These are phyloP conservation scores for Equus przewalskii DNA, from an alignment of 2,113 vertebrate genomes.

Conservation along the genomic window DNA sequence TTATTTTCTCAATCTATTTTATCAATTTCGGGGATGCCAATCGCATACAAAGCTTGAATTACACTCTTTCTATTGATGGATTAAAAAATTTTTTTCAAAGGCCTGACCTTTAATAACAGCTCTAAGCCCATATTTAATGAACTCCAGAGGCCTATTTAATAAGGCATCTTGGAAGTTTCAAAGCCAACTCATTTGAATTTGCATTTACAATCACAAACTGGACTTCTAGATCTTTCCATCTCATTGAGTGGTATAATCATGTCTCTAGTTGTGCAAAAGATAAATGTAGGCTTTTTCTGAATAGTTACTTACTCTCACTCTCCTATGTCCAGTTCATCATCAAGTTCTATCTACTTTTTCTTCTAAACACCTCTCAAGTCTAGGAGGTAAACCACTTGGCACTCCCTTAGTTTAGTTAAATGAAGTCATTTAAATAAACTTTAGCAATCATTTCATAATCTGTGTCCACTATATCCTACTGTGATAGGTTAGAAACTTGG, in stretches of 20 bases:
- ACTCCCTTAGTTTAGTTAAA: background rate
- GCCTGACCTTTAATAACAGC: background rate
- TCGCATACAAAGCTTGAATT: background rate
- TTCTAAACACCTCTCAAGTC: background rate
- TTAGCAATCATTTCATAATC: background rate
- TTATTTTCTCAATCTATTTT: background rate
- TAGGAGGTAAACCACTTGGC: background rate
- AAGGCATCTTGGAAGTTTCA: background rate
- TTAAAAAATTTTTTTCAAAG: background rate
- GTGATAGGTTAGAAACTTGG: background rate
- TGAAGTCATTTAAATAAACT: background rate
- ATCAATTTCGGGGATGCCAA: background rate
- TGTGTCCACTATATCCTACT: background rate
- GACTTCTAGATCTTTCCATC: background rate
- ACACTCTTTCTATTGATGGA: background rate
- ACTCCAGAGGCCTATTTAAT: background rate
- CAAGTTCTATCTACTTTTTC: background rate
- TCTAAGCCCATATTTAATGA: conserved; percentile 29
- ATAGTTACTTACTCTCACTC: background rate
- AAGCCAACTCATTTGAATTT: background rate
- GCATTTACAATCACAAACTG: background rate
- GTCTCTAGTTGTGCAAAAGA: background rate
- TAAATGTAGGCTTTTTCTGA: background rate
- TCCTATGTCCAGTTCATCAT: background rate
- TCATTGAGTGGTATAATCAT: background rate